Conservation (phyloP, 2,113 vertebrate genomes). For the Epinephelus moara region DNA sequence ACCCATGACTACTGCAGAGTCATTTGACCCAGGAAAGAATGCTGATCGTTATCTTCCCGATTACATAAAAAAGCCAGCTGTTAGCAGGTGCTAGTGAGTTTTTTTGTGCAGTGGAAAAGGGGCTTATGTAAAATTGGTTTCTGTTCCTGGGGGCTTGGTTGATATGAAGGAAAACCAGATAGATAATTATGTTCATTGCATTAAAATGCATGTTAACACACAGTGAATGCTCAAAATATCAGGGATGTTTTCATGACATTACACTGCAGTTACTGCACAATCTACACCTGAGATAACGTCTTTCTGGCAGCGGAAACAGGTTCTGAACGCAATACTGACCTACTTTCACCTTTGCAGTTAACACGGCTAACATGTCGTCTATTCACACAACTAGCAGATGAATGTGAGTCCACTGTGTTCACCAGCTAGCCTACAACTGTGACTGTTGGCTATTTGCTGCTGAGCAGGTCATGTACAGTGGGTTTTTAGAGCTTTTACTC, state of each 20-base stretch:
- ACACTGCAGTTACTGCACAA: not conserved
- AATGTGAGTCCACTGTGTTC: not conserved
- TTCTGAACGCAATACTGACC: not conserved
- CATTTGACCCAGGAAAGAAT: too few species aligned
- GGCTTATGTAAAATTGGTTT: too few species aligned
- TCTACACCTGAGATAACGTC: not conserved
- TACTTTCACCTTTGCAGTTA: not conserved
- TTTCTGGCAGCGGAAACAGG: not conserved
- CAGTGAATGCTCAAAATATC: not conserved
- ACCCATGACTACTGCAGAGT: too few species aligned
- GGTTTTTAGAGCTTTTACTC: not conserved
- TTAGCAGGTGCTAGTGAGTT: too few species aligned
- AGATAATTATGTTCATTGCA: too few species aligned
- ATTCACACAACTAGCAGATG: not conserved
- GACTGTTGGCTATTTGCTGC: not conserved
- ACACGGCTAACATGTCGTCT: not conserved
- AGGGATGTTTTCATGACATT: not conserved
- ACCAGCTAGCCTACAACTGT: not conserved
- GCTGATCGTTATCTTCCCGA: too few species aligned
- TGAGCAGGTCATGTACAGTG: not conserved
- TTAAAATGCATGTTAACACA: not conserved
- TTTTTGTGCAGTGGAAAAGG: too few species aligned
- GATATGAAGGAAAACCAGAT: too few species aligned
- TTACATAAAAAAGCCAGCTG: too few species aligned
- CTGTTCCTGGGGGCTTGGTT: too few species aligned